phyloP scores from a whole-genome alignment of 2,113 vertebrate species.

The Sorex araneus region DNA sequence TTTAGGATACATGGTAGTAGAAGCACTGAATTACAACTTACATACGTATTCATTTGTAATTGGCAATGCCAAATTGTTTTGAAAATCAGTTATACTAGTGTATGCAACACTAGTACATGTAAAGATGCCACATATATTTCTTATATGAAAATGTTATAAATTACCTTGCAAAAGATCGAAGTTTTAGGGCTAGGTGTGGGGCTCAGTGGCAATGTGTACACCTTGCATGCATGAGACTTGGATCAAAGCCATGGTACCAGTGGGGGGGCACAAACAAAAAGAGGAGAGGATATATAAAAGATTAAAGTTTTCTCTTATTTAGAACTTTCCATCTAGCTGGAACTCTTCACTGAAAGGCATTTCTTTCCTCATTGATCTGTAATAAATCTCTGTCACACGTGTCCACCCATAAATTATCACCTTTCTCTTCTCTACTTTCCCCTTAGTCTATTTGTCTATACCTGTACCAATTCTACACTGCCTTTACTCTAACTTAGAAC shows the following conservation, averaged over 20 bases:
- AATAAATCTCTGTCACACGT: background rate
- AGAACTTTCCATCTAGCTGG: background rate
- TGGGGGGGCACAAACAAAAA: too few species aligned
- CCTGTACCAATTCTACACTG: background rate
- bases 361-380: background rate
- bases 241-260: too few species aligned
- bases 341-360: background rate
- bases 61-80: background rate
- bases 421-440: background rate
- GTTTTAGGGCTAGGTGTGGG: too few species aligned
- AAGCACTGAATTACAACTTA: background rate
- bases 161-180: background rate
- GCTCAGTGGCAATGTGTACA: too few species aligned
- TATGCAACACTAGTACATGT: background rate
- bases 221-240: too few species aligned
- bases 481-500: background rate
- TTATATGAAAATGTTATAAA: background rate
- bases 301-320: background rate
- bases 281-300: too few species aligned
- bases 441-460: background rate
- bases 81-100: too few species aligned
- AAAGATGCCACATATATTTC: background rate
- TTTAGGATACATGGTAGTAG: background rate
- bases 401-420: background rate
- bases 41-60: background rate